These are phyloP conservation scores for Archivesica marissinica DNA, from an alignment of 1,140 invertebrate species.

Conservation along the genomic window DNA sequence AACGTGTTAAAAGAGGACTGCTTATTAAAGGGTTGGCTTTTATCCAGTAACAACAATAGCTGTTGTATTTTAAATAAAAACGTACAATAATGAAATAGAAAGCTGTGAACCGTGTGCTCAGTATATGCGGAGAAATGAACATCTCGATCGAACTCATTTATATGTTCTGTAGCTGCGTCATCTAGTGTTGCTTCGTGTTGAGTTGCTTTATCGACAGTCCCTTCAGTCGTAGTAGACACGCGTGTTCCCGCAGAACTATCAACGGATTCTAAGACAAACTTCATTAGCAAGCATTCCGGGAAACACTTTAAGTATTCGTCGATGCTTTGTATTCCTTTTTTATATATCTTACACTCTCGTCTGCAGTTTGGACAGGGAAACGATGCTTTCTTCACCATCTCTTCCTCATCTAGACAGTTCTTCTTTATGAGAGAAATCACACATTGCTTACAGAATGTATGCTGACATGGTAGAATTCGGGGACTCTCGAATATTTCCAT, in stretches of 20 bases:
- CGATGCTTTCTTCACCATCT: neutral
- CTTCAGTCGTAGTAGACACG: no score
- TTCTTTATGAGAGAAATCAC: neutral
- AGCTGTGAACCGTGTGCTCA: neutral
- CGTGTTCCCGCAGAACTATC: neutral
- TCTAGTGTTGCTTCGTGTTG: neutral
- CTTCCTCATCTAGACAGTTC: neutral
- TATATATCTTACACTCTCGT: neutral
- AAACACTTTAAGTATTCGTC: slow-evolving; percentile 1
- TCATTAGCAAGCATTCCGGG: neutral
- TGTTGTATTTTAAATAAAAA: neutral
- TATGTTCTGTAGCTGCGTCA: neutral
- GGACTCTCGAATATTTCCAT: slow-evolving; percentile 20
- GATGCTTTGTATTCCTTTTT: neutral
- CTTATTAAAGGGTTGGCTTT: no score
- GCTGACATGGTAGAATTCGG: slow-evolving; percentile 7
- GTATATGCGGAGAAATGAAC: neutral
- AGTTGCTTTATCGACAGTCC: neutral
- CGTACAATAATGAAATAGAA: neutral
- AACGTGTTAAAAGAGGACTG: neutral
- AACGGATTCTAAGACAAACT: neutral
- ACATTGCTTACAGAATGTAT: slow-evolving; percentile 9
- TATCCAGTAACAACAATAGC: neutral
- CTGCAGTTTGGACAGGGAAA: neutral
- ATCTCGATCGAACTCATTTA: no score